These are phyloP conservation scores for Lasioglossum leucozonium DNA, from an alignment of 2,888 invertebrate species.

Conservation along the genomic window DNA sequence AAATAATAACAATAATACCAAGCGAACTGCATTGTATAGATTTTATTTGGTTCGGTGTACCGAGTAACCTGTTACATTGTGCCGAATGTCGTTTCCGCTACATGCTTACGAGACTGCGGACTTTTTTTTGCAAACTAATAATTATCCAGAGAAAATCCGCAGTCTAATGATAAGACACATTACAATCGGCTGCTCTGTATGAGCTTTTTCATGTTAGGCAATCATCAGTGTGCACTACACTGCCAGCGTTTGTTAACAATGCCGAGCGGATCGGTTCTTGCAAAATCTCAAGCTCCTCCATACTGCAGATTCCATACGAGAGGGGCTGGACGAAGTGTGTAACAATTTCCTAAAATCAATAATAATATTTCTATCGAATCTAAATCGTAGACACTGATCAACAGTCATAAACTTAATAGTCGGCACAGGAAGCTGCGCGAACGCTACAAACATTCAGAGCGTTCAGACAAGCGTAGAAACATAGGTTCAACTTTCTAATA, in stretches of 20 bases:
- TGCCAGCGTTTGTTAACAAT: not conserved
- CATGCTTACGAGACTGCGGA: not conserved
- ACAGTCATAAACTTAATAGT: not conserved
- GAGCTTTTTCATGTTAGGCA: slow-evolving; percentile 1
- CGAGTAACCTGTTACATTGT: not conserved
- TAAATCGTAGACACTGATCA: not conserved
- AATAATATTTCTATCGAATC: not conserved
- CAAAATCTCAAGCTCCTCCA: not conserved
- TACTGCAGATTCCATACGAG: not conserved
- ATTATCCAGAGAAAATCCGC: not conserved
- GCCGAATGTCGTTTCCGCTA: not conserved
- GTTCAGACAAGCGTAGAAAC: not conserved
- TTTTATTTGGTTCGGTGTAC: slow-evolving; percentile 33
- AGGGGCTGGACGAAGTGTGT: not conserved
- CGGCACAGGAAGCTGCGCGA: not conserved
- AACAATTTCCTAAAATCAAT: not conserved
- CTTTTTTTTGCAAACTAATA: not conserved
- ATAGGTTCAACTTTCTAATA: slow-evolving; percentile 6
- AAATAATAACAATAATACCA: slow-evolving; percentile 45
- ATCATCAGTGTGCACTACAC: not conserved
- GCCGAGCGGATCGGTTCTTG: not conserved
- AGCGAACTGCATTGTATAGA: slow-evolving; percentile 38
- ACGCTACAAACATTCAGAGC: not conserved
- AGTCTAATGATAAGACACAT: not conserved
- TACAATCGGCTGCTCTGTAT: not conserved